These are phyloP conservation scores for Rhinogobius similis DNA, from an alignment of 2,113 vertebrate genomes.

Conservation along the genomic window DNA sequence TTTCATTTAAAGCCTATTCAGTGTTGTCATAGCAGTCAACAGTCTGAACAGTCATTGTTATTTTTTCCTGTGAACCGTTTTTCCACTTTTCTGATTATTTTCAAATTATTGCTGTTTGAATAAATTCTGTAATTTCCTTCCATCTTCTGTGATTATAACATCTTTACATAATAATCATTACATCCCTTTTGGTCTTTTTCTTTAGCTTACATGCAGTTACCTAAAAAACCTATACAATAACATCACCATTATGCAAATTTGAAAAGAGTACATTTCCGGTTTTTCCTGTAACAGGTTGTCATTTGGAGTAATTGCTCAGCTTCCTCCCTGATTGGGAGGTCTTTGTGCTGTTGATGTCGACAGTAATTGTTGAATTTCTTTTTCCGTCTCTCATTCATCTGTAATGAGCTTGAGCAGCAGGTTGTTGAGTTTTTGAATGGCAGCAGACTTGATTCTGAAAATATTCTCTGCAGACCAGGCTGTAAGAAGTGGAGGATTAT, in stretches of 20 bases:
- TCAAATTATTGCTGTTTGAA: too few relatives aligned
- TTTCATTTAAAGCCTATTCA: too few relatives aligned
- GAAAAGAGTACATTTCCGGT: not conserved
- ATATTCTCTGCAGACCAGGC: not conserved
- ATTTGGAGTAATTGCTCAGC: not conserved
- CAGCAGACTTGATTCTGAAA: not conserved
- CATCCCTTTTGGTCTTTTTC: too few relatives aligned
- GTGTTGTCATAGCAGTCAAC: too few relatives aligned
- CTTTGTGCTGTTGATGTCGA: not conserved
- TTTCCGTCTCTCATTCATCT: conserved; percentile 18
- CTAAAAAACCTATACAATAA: too few relatives aligned
- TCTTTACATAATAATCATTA: too few relatives aligned
- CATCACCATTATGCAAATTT: not conserved
- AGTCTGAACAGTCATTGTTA: too few relatives aligned
- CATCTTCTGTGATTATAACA: too few relatives aligned
- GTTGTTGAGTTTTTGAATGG: conserved; percentile 2
- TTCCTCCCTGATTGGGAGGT: not conserved
- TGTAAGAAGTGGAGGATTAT: not conserved
- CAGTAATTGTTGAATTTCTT: conserved; percentile 14
- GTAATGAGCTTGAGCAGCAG: conserved; percentile 5
- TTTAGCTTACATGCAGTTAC: not conserved
- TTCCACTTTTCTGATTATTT: too few relatives aligned
- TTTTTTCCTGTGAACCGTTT: not conserved
- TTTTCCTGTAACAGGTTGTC: not conserved
- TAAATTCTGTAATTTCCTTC: too few relatives aligned